phyloP scores from a whole-genome alignment of 2,888 invertebrate genomes.

The Pycnomerus fuliginosus region DNA sequence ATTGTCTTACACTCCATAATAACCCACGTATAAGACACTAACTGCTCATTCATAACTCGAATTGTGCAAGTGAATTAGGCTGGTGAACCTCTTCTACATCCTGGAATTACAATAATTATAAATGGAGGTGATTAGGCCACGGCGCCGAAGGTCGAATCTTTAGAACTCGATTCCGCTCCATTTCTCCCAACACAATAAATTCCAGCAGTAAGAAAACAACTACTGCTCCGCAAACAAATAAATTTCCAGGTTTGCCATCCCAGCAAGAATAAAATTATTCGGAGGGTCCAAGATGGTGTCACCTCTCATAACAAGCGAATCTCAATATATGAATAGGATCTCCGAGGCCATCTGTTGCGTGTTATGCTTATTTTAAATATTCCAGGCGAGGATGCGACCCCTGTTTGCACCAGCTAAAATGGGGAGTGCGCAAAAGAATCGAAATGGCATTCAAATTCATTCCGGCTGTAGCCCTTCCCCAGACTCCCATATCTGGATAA shows the following conservation, averaged over 20 bases:
- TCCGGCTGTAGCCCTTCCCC: constrained; percentile 32
- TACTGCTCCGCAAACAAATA: too few species aligned
- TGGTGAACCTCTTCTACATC: constrained; percentile 40
- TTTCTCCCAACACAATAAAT: too few species aligned
- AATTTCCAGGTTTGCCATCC: too few species aligned
- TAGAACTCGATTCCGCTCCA: too few species aligned
- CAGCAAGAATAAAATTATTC: too few species aligned
- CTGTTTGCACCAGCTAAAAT: constrained; percentile 24
- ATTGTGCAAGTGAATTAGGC: constrained; percentile 42
- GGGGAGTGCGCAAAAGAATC: constrained; percentile 25
- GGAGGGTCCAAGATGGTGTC: too few species aligned
- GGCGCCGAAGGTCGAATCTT: too few species aligned
- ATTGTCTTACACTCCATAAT: constrained; percentile 51
- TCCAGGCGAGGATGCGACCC: constrained; percentile 12
- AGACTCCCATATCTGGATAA: constrained; percentile 37
- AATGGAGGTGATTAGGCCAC: too few species aligned
- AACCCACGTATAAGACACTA: constrained; percentile 46
- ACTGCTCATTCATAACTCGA: constrained; percentile 49
- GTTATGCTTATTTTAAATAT: constrained; percentile 6
- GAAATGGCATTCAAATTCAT: constrained; percentile 45
- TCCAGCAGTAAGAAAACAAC: too few species aligned
- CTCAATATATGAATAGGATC: too few species aligned
- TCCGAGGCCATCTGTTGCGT: constrained; percentile 11
- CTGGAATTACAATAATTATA: too few species aligned
- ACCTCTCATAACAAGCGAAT: too few species aligned